Evolutionary conservation across 23 tunicate species (phyloP), one percentile per base, ranked within the genome.

Genomic region (Styela clava): DNA sequence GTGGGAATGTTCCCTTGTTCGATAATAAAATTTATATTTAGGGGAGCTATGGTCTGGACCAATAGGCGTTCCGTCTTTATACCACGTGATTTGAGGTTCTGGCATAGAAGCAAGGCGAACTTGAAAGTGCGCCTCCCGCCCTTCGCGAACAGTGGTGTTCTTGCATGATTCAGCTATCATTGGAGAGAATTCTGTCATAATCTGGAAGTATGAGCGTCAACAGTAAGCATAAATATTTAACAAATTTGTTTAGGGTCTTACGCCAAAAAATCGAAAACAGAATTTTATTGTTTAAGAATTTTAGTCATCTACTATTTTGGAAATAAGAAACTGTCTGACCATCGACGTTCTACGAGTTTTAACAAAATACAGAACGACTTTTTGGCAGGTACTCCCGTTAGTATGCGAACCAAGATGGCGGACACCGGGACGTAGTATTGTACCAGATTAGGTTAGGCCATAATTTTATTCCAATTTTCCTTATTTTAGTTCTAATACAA

Each of bases 61-160:
- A 51, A 92, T 84, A 32, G 81, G 82, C 64, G 82, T 44, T 32
- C 96, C 99, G 64, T 95, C 92, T 74, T 95, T 95, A 74, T 78
- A 95, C 99, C 99, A 95, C 31, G 99, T 86, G 18, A 93, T 63
- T 74, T 93, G 96, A 12, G 98, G 98, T 32, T 84, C 89, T 1
- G 98, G 98, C 77, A 85, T 67, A 0, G 98, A 85, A 18, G 92
- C 92, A n/a, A 93, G 79, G 16, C 90, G 76, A 1, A 88, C 93
- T 85, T 85, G 84, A 72, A 93, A 88, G 12, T 70, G 78, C 12
- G 89, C 89, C 62, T 93, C 98, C 7, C 35, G 82, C 22, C 90
- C 93, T 80, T 85, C 82, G 30, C 24, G 37, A 26, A 74, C 84
- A 0, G 56, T 32, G 24, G 85, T 78, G 61, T 78, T 85, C 52